A percentile compares a stretch with the other conserved stretches of the same genome.
phyloP scores from a whole-genome alignment of 1,140 invertebrate species.

The Ephestia elutella region DNA sequence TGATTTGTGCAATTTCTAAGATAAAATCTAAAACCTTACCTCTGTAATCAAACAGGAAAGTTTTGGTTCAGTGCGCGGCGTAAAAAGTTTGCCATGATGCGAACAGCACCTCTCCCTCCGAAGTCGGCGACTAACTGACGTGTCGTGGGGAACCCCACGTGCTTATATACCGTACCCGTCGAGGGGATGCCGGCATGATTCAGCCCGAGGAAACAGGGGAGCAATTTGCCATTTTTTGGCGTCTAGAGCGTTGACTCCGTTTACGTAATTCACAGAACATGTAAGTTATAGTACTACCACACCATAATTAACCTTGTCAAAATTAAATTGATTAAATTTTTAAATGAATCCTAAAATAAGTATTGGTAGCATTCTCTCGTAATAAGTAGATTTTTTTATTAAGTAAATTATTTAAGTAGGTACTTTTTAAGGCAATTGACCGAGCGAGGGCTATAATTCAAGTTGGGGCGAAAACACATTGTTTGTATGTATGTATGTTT shows the following conservation, averaged over 20 bases:
- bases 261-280: neutral
- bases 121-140: conserved; percentile 22
- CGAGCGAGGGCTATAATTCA: too few species aligned
- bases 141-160: conserved; percentile 30
- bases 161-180: conserved; percentile 39
- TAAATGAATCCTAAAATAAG: too few species aligned
- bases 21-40: conserved; percentile 14
- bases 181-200: conserved; percentile 1
- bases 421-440: too few species aligned
- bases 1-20: too few species aligned
- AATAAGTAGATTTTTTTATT: too few species aligned
- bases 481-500: too few species aligned
- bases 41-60: conserved; percentile 25
- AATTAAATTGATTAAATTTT: too few species aligned
- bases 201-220: conserved; percentile 2
- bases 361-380: too few species aligned
- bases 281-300: too few species aligned
- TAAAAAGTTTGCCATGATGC: conserved; percentile 42
- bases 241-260: conserved; percentile 6
- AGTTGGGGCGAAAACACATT: too few species aligned
- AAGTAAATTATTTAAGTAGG: too few species aligned
- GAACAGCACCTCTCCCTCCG: conserved; percentile 12
- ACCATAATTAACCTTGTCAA: too few species aligned
- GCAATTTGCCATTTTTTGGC: conserved; percentile 2
- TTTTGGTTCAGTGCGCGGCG: conserved; percentile 30